Percentiles rank a stretch among this genome's conserved stretches.
Evolutionary conservation across 2,888 invertebrate species (phyloP).

Genomic region (Dolichomitus sp.): DNA sequence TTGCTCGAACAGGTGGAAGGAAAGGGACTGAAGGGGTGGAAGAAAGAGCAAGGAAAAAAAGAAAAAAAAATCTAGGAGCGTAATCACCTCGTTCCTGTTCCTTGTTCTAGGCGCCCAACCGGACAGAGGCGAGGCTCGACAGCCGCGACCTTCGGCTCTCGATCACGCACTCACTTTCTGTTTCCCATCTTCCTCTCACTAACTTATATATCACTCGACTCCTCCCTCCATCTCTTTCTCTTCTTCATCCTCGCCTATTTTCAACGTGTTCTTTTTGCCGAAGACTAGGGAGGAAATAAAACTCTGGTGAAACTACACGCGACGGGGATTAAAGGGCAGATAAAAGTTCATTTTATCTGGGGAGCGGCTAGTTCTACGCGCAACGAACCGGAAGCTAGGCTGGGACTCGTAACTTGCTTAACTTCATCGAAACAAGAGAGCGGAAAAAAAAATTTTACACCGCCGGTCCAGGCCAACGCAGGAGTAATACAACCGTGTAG

Average conservation of each 20-base stretch:
- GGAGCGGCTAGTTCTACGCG: constrained; percentile 14
- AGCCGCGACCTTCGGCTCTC: constrained; percentile 58
- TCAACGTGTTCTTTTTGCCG: constrained; percentile 36
- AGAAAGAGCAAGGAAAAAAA: constrained; percentile 46
- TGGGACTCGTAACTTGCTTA: constrained; percentile 50
- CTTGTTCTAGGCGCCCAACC: constrained; percentile 66
- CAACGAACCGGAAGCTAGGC: constrained; percentile 29
- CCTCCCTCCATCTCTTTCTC: constrained; percentile 5
- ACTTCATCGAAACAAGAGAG: constrained; percentile 43
- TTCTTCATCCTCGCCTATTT: constrained; percentile 39
- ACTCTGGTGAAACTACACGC: constrained; percentile 45
- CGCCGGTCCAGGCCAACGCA: constrained; percentile 6
- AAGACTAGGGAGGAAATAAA: constrained; percentile 46
- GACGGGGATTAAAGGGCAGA: constrained; percentile 44
- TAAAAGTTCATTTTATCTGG: constrained; percentile 54
- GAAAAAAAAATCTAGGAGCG: constrained; percentile 67
- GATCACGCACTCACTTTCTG: constrained; percentile 60
- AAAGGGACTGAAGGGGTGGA: constrained; percentile 53
- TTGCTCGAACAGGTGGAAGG: constrained; percentile 69
- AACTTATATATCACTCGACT: constrained; percentile 2
- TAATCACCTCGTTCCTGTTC: constrained; percentile 75
- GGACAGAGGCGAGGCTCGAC: constrained; percentile 66
- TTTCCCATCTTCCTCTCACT: constrained; percentile 28
- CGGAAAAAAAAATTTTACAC: constrained; percentile 17
- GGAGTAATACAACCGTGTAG: constrained; percentile 15